Evolutionary conservation across 2,888 invertebrate genomes (phyloP).

Genomic region (Smittia sp.): DNA sequence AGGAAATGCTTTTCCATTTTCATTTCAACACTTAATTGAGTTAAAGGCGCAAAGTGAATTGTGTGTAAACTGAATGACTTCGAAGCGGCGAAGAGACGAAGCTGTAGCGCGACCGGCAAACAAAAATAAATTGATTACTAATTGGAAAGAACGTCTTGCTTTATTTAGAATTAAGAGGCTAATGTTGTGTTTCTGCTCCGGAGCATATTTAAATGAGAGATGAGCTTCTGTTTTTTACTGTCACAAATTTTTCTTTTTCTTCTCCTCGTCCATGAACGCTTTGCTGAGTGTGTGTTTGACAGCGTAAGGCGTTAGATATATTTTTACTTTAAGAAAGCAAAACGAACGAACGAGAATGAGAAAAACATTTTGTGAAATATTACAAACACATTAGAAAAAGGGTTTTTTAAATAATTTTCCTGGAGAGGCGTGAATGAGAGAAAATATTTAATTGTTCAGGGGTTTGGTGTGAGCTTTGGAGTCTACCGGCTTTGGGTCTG

Average conservation of each 20-base stretch:
- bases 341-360: background rate
- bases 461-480: too few species aligned
- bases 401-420: background rate
- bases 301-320: conserved; percentile 7
- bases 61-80: background rate
- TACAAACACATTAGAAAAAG: conserved; percentile 29
- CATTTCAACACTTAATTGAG: conserved; percentile 23
- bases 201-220: conserved; percentile 17
- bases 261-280: background rate
- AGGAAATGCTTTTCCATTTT: background rate
- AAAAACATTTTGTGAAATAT: conserved; percentile 17
- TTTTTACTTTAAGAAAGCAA: background rate
- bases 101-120: conserved; percentile 11
- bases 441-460: too few species aligned
- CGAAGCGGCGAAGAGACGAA: background rate
- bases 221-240: conserved; percentile 17
- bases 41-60: conserved; percentile 22
- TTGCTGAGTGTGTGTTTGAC: background rate
- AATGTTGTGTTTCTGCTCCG: conserved; percentile 21
- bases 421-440: background rate
- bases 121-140: conserved; percentile 42
- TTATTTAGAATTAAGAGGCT: conserved; percentile 41
- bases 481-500: too few species aligned
- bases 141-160: conserved; percentile 42
- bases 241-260: conserved; percentile 17